phyloP scores from a whole-genome alignment of 2,888 invertebrate genomes.

The Operophtera brumata region DNA sequence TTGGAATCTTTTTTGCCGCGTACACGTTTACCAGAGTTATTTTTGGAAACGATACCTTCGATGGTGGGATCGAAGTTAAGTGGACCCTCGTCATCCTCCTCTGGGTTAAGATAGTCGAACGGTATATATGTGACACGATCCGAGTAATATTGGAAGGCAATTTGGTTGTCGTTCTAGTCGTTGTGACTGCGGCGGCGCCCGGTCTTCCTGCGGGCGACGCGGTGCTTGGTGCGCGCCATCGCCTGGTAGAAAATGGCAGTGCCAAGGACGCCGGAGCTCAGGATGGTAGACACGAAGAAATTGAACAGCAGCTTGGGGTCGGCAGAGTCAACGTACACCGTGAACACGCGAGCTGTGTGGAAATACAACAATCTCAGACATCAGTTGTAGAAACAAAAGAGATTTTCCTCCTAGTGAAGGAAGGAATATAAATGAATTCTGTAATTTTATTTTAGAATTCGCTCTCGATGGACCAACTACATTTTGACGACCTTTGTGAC shows the following conservation, averaged over 20 bases:
- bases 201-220: conserved; percentile 21
- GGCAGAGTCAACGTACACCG: conserved; percentile 88
- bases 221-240: conserved; percentile 13
- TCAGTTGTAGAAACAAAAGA: neutral
- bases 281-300: conserved; percentile 84
- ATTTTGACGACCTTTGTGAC: too few species aligned
- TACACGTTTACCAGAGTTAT: conserved; percentile 15
- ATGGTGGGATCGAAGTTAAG: conserved; percentile 1
- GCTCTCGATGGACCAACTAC: too few species aligned
- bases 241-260: conserved; percentile 85
- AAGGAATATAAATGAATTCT: neutral
- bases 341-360: conserved; percentile 88
- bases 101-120: conserved; percentile 22
- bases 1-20: conserved; percentile 26
- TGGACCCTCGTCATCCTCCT: neutral
- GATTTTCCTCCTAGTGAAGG: neutral
- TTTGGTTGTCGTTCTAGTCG: conserved; percentile 41
- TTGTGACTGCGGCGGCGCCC: conserved; percentile 33
- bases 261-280: conserved; percentile 85
- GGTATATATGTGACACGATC: conserved; percentile 32
- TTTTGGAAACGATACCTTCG: conserved; percentile 13
- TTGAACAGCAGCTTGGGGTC: conserved; percentile 87
- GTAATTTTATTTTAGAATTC: too few species aligned
- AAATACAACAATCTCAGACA: neutral
- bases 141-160: conserved; percentile 42